phyloP scores from a whole-genome alignment of 2,888 invertebrate genomes.

The Ormyrus labotus region DNA sequence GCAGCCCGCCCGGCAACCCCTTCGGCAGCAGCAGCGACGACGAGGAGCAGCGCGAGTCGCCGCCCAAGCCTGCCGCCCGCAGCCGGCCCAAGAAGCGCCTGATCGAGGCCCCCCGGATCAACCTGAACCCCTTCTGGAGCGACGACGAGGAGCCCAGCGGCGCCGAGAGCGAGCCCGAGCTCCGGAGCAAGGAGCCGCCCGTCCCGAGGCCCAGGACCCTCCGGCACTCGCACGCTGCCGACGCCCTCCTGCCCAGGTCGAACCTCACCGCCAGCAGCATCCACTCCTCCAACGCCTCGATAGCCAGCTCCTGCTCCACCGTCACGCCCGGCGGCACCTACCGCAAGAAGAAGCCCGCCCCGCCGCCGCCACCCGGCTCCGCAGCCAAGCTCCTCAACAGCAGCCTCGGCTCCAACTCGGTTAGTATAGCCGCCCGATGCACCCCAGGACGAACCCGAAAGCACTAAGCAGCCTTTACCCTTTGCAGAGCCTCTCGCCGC shows the following conservation, averaged over 20 bases:
- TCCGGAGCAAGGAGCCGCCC: conserved; percentile 65
- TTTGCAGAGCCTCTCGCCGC: conserved; percentile 64
- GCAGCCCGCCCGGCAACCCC: conserved; percentile 76
- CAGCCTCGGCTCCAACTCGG: neutral
- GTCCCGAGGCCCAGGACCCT: conserved; percentile 77
- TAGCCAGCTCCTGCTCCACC: conserved; percentile 73
- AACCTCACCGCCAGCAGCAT: conserved; percentile 66
- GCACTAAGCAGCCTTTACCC: no score
- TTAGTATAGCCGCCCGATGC: neutral
- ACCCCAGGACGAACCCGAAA: no score
- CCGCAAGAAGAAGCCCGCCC: conserved; percentile 83
- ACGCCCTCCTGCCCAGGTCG: conserved; percentile 68
- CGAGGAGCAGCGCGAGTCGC: conserved; percentile 41
- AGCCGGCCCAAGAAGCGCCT: conserved; percentile 63
- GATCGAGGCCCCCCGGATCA: conserved; percentile 78
- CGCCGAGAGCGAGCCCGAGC: conserved; percentile 57
- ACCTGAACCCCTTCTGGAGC: conserved; percentile 85
- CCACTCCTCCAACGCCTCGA: conserved; percentile 75
- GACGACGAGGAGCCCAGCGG: conserved; percentile 80
- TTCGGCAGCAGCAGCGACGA: conserved; percentile 81
- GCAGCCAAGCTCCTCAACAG: conserved; percentile 4
- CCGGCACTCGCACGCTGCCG: conserved; percentile 70
- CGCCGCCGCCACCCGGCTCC: conserved; percentile 77
- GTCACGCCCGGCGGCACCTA: conserved; percentile 77
- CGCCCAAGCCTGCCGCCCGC: neutral